phyloP scores from a whole-genome alignment of 2,797 vertebrate species.

The Setipinna tenuifilis region DNA sequence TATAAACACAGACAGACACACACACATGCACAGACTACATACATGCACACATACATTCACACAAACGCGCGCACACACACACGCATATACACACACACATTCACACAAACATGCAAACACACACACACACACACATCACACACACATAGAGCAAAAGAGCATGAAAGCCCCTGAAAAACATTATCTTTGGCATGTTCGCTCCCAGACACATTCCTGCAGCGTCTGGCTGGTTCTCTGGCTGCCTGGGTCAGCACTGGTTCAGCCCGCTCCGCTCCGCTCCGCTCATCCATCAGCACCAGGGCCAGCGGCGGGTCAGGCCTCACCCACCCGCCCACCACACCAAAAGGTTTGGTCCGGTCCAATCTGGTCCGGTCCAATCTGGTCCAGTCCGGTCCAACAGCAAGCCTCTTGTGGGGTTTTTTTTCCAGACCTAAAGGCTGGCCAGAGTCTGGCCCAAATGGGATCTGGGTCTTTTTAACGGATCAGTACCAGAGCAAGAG shows the following conservation, averaged over 20 bases:
- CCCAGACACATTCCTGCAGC: conserved; percentile 56
- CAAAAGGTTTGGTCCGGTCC: no score
- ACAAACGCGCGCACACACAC: conserved; percentile 31
- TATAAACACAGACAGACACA: conserved; percentile 4
- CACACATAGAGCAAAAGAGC: background rate
- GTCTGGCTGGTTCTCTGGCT: conserved; percentile 46
- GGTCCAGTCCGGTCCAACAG: no score
- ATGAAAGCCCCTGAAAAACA: conserved; percentile 39
- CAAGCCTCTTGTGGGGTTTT: no score
- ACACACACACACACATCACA: background rate
- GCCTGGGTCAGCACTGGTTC: conserved; percentile 45
- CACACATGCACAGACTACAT: conserved; percentile 34
- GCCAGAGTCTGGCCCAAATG: no score
- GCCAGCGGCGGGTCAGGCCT: background rate
- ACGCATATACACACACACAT: conserved; percentile 4
- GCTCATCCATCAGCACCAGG: conserved; percentile 2
- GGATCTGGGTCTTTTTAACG: no score
- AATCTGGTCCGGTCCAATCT: no score
- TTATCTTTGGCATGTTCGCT: conserved; percentile 57
- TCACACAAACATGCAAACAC: conserved; percentile 41
- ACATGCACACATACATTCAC: conserved; percentile 12
- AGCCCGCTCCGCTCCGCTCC: conserved; percentile 49
- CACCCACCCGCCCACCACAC: no score
- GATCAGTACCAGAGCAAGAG: no score
- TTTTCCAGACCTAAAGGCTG: no score